Evolutionary conservation across 1,140 invertebrate species (phyloP).

Genomic region (Periplaneta americana): DNA sequence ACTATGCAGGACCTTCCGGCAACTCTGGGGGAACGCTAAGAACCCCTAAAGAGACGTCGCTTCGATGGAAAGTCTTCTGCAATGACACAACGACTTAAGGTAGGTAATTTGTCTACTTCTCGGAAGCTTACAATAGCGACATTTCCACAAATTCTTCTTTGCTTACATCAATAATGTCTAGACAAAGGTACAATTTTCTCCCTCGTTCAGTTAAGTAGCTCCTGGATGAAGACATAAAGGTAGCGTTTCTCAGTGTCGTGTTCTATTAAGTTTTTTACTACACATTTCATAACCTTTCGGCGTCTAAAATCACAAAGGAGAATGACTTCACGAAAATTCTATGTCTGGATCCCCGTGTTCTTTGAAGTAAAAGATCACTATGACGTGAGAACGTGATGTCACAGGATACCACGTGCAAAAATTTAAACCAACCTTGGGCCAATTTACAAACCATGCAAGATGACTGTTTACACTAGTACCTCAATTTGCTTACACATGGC

Average conservation of each 20-base stretch:
- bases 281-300: background rate
- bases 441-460: background rate
- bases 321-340: background rate
- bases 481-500: background rate
- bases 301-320: background rate
- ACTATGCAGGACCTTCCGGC: no score
- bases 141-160: no score
- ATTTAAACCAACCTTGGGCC: background rate
- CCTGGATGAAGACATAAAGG: background rate
- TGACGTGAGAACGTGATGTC: background rate
- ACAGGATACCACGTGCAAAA: background rate
- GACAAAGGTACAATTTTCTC: no score
- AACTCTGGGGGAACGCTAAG: no score
- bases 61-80: no score
- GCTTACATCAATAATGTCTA: no score
- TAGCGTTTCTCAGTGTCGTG: background rate
- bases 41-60: no score
- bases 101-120: no score
- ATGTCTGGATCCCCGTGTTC: background rate
- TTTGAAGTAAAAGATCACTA: background rate
- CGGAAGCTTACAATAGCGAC: no score
- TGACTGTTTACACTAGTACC: background rate
- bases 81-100: no score
- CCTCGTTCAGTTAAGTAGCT: no score
- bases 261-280: background rate